A percentile compares a stretch with the other conserved stretches of the same genome.
Conservation (phyloP, 2,797 vertebrate species). For the Rhinella marina region DNA sequence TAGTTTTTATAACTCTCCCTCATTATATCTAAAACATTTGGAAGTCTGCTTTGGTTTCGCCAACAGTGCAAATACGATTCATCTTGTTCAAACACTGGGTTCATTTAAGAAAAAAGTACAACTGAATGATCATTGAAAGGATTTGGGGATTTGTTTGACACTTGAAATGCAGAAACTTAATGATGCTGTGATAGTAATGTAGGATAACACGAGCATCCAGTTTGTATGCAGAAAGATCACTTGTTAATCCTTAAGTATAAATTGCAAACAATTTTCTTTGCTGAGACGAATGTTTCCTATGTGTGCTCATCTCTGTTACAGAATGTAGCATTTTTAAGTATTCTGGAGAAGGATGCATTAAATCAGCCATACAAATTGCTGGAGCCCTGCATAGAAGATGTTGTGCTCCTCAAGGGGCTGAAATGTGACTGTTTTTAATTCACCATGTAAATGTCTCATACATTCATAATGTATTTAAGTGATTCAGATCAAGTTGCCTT, state of each 20-base stretch:
- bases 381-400: background rate
- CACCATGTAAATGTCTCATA: slow-evolving; percentile 27
- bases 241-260: slow-evolving; percentile 13
- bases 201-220: background rate
- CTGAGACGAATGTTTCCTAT: background rate
- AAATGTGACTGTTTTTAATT: slow-evolving; percentile 19
- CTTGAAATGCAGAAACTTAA: background rate
- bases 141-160: background rate
- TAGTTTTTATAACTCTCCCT: background rate
- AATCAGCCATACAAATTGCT: background rate
- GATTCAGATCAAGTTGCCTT: slow-evolving; percentile 6
- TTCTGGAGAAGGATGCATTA: background rate
- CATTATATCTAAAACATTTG: background rate
- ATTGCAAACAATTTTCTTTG: background rate
- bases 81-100: background rate
- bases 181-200: background rate
- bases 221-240: background rate
- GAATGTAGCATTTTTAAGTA: background rate
- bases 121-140: background rate
- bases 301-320: background rate
- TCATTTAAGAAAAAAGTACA: background rate
- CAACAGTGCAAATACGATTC: background rate
- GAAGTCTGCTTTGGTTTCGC: background rate
- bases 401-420: background rate
- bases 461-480: slow-evolving; percentile 16